phyloP scores from a whole-genome alignment of 2,888 invertebrate genomes.

The Lordiphosa andalusiaca region DNA sequence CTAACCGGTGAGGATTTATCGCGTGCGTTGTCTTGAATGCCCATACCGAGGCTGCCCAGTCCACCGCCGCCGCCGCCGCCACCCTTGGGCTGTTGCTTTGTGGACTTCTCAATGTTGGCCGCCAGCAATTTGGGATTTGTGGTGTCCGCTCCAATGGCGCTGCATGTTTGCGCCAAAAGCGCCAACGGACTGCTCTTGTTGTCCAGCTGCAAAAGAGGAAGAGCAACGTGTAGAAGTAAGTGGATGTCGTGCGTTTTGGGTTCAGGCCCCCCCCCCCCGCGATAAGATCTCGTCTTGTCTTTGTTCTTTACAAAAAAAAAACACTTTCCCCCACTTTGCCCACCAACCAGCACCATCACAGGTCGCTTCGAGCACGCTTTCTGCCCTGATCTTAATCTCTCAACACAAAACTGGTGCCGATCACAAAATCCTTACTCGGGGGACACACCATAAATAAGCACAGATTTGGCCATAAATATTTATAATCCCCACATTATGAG shows the following conservation, averaged over 20 bases:
- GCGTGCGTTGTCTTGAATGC: conserved; percentile 78
- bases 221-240: conserved; percentile 51
- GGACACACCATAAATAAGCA: conserved; percentile 49
- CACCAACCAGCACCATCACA: not conserved
- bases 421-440: conserved; percentile 22
- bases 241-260: conserved; percentile 47
- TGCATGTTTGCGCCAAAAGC: conserved; percentile 97
- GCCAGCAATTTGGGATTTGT: conserved; percentile 89
- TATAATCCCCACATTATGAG: conserved; percentile 38
- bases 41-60: conserved; percentile 13
- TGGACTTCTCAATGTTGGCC: conserved; percentile 87
- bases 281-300: conserved; percentile 40
- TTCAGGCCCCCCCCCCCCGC: conserved; percentile 24
- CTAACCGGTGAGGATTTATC: conserved; percentile 84
- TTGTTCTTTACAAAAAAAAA: conserved; percentile 40
- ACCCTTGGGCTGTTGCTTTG: conserved; percentile 81
- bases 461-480: conserved; percentile 48
- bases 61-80: conserved; percentile 38
- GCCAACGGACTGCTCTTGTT: conserved; percentile 98
- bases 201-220: conserved; percentile 90
- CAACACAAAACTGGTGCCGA: conserved; percentile 23
- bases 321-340: conserved; percentile 45
- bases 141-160: conserved; percentile 95
- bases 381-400: conserved; percentile 30
- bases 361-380: conserved; percentile 39